Percentiles rank a stretch among this genome's conserved stretches.
These are phyloP conservation scores for Mola mola DNA, from an alignment of 2,113 vertebrate species.

Conservation along the genomic window DNA sequence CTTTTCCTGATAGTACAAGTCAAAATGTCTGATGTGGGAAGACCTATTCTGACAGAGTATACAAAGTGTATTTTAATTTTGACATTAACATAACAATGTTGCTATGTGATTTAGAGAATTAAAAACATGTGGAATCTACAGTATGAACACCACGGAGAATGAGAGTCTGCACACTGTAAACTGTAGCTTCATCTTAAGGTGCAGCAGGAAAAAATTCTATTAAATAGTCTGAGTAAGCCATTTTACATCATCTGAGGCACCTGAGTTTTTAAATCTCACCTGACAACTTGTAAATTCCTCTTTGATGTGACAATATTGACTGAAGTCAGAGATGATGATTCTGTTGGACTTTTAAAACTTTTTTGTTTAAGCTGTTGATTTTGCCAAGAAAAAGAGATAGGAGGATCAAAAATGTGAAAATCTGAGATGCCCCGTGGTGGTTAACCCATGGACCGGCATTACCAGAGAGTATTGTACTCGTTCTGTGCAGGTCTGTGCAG, in stretches of 20 bases:
- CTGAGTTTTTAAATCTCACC: slow-evolving; percentile 32
- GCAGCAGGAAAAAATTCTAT: background rate
- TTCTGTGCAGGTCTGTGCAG: slow-evolving; percentile 9
- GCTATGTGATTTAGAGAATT: background rate
- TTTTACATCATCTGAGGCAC: slow-evolving; percentile 27
- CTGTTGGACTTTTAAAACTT: slow-evolving; percentile 1
- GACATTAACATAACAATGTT: background rate
- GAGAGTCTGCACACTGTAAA: no score
- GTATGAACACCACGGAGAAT: no score
- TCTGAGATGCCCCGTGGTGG: no score
- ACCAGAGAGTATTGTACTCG: slow-evolving; percentile 5
- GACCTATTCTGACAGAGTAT: no score
- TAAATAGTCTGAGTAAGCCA: slow-evolving; percentile 31
- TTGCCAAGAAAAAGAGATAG: background rate
- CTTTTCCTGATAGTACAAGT: no score
- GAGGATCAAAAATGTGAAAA: background rate
- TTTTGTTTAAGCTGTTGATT: slow-evolving; percentile 15
- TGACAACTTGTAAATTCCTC: slow-evolving; percentile 34
- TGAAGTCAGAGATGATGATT: slow-evolving; percentile 7
- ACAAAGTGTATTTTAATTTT: no score
- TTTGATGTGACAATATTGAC: slow-evolving; percentile 25
- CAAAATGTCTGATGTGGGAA: no score
- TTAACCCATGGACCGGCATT: background rate
- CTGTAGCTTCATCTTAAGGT: no score
- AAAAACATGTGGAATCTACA: background rate